These are phyloP conservation scores for Ganaspis sp. DNA, from an alignment of 1,140 invertebrate species.

Conservation along the genomic window DNA sequence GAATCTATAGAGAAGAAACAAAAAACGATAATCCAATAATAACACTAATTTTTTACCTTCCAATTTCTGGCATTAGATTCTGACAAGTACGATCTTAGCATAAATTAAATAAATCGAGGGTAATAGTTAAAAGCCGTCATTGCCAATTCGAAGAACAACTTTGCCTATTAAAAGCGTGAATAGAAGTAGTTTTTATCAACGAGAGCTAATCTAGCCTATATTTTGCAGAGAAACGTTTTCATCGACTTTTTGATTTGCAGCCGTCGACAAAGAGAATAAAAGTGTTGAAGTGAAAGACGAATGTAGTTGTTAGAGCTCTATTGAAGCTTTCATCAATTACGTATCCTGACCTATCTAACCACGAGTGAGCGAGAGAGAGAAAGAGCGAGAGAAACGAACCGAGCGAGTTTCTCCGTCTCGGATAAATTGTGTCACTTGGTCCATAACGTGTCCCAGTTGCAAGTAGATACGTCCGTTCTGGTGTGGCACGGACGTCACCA, in stretches of 20 bases:
- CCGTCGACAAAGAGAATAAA: background rate
- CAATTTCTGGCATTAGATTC: no score
- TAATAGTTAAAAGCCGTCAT: background rate
- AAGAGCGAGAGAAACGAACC: background rate
- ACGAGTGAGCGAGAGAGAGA: background rate
- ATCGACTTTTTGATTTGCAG: background rate
- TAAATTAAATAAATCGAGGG: no score
- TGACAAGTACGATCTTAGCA: no score
- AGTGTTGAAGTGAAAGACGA: conserved; percentile 15
- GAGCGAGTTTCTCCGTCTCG: background rate
- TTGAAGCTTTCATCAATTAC: conserved; percentile 23
- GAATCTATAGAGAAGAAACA: no score
- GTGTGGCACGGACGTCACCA: background rate
- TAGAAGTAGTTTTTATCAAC: background rate
- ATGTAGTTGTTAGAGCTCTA: conserved; percentile 9
- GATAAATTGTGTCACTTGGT: conserved; percentile 24
- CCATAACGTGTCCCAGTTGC: conserved; percentile 9
- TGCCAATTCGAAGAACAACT: background rate
- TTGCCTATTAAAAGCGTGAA: background rate
- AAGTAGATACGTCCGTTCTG: background rate
- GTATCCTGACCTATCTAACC: background rate
- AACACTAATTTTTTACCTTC: background rate
- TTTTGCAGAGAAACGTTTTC: background rate
- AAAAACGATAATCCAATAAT: no score
- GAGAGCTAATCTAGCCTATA: background rate